Evolutionary conservation across 2,113 vertebrate species (phyloP).

Genomic region (Cinclus mexicanus): DNA sequence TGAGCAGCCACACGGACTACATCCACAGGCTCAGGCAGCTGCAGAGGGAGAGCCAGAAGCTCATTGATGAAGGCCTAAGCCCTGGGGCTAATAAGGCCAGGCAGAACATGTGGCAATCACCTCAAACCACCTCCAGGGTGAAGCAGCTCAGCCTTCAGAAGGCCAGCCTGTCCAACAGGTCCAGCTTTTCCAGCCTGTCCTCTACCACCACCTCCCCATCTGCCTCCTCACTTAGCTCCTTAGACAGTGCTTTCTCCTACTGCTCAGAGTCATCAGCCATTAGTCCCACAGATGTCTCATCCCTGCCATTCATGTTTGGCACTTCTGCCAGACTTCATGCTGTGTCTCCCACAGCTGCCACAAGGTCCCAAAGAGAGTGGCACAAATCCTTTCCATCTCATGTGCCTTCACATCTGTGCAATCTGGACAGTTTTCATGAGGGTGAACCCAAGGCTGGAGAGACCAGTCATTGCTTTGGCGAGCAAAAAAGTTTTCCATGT

Average conservation of each 20-base stretch:
- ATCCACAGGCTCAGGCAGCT: slow-evolving; percentile 67
- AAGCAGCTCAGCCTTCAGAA: slow-evolving; percentile 60
- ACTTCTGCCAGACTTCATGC: slow-evolving; percentile 64
- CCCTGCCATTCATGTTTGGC: slow-evolving; percentile 72
- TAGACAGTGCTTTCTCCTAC: slow-evolving; percentile 78
- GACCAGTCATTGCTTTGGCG: background rate
- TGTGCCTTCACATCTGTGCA: background rate
- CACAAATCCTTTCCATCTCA: slow-evolving; percentile 53
- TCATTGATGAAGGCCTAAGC: slow-evolving; percentile 55
- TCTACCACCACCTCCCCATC: slow-evolving; percentile 76
- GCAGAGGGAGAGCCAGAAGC: slow-evolving; percentile 64
- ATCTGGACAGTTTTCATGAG: slow-evolving; percentile 28
- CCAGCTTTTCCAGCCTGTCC: slow-evolving; percentile 78
- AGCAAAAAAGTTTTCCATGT: background rate
- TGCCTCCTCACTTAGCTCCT: slow-evolving; percentile 78
- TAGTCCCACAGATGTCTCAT: slow-evolving; percentile 58
- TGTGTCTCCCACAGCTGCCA: slow-evolving; percentile 61
- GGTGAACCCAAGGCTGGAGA: slow-evolving; percentile 11
- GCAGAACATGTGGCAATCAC: slow-evolving; percentile 56
- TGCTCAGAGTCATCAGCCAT: slow-evolving; percentile 74
- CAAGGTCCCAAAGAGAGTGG: slow-evolving; percentile 54
- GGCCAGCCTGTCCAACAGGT: slow-evolving; percentile 64
- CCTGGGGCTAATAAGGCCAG: background rate
- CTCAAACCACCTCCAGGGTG: slow-evolving; percentile 40
- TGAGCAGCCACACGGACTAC: slow-evolving; percentile 36